Base-by-base conservation (phyloP, 2,888 invertebrate species). In the Fabriciana adippe region DNA sequence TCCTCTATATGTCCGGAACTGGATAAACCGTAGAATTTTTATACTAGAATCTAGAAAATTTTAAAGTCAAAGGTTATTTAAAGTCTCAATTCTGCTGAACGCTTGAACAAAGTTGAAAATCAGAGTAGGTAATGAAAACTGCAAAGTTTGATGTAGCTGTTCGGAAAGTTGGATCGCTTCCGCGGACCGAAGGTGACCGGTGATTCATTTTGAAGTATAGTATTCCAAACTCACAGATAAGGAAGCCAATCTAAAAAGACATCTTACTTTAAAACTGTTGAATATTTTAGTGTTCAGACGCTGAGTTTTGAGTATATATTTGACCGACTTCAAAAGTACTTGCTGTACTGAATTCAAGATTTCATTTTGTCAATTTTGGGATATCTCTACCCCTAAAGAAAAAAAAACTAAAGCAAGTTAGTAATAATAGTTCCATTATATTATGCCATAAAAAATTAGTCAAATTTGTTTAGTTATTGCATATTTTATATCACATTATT, bases 101-200 rank as follows among this genome's bases (percentile, higher is more conserved):
- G 65, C 69, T 66, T 53, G 41, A 72, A 62, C 67, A 55, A 72
- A 70, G 50, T 73, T 65, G 16, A 53, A n/a, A 50, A 67, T 57
- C 48, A 59, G 59, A 59, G 68, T 54, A 70, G 74, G 73, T 75
- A 76, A 75, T 76, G 76, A 73, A 76, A 77, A 74, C 74, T 75
- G 70, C 69, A 73, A 78, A 77, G 69, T 78, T 76, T 68, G 70
- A 74, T 73, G 64, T 75, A 75, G 73, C 73, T 73, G 35, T 11
- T 68, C 26, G n/a, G 47, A 59, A 72, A 76, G 61, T 74, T 73
- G 67, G 71, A 67, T 65, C 66, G 68, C 26, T 69, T 71, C 69
- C 72, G 63, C 72, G 74, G 74, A 73, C 73, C 72, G 66, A 68
- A 70, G 71, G 69, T 73, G 66, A 61, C 68, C 66, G 71, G 51